Conservation (phyloP, 2,888 invertebrate genomes). For the Pollenia griseotomentosa region DNA sequence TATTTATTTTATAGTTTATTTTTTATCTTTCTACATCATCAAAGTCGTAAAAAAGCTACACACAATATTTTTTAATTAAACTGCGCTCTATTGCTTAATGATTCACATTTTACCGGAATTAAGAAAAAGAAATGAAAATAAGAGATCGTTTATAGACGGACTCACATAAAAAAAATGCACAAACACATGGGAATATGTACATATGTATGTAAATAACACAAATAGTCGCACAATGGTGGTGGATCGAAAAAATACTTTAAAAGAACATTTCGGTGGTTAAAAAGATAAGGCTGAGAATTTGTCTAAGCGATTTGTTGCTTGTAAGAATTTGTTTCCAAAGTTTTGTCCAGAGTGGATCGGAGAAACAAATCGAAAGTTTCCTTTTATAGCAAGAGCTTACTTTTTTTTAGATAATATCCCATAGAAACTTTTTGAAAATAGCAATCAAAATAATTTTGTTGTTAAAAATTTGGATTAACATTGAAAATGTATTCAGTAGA, state of each 20-base stretch:
- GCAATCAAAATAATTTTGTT: too few relatives aligned
- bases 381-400: too few relatives aligned
- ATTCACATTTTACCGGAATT: slow-evolving; percentile 73
- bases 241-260: neutral
- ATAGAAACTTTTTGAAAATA: too few relatives aligned
- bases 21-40: slow-evolving; percentile 51
- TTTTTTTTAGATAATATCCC: too few relatives aligned
- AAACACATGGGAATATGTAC: neutral
- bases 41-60: slow-evolving; percentile 56
- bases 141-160: slow-evolving; percentile 43
- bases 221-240: slow-evolving; percentile 22
- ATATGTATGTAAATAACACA: neutral
- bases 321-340: too few relatives aligned
- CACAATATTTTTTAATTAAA: slow-evolving; percentile 65
- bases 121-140: slow-evolving; percentile 53
- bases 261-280: too few relatives aligned
- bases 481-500: too few relatives aligned
- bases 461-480: too few relatives aligned
- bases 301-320: too few relatives aligned
- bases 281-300: too few relatives aligned
- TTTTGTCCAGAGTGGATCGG: too few relatives aligned
- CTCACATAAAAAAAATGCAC: neutral
- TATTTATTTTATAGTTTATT: slow-evolving; percentile 38
- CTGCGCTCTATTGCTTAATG: slow-evolving; percentile 72
- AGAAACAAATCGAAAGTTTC: too few relatives aligned